These are phyloP conservation scores for Heloderma charlesbogerti DNA, from an alignment of 2,113 vertebrate species.

Conservation along the genomic window DNA sequence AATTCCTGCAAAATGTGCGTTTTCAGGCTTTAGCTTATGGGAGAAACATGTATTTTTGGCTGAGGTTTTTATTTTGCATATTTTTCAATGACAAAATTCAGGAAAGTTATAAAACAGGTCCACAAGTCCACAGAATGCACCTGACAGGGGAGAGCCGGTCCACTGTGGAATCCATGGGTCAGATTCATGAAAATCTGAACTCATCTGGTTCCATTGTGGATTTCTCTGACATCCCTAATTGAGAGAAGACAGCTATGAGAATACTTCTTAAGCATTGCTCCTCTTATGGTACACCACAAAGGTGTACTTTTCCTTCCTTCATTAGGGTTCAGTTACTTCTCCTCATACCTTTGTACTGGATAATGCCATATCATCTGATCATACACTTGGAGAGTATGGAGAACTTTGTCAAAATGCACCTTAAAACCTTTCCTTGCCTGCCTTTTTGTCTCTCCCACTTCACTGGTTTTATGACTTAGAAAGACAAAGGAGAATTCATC, in stretches of 20 bases:
- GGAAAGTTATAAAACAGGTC: too few relatives aligned
- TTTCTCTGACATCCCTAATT: too few relatives aligned
- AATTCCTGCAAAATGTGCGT: too few relatives aligned
- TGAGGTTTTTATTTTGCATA: too few relatives aligned
- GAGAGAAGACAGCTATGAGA: background rate
- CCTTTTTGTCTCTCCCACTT: background rate
- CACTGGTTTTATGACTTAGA: background rate
- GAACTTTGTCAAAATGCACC: background rate
- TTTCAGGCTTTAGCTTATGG: too few relatives aligned
- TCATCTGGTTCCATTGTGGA: too few relatives aligned
- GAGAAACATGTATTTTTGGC: too few relatives aligned
- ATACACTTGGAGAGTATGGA: background rate
- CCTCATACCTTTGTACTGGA: background rate
- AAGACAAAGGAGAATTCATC: constrained; percentile 16
- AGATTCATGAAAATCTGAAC: too few relatives aligned
- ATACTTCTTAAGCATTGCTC: background rate
- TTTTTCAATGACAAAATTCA: too few relatives aligned
- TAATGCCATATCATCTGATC: background rate
- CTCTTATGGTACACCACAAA: background rate
- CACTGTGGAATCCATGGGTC: too few relatives aligned
- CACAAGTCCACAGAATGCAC: too few relatives aligned
- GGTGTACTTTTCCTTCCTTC: background rate
- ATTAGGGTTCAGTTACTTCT: background rate
- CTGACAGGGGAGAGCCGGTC: too few relatives aligned
- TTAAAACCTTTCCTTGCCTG: background rate